Evolutionary conservation across 2,113 vertebrate genomes (phyloP).

Genomic region (Lycaon pictus): DNA sequence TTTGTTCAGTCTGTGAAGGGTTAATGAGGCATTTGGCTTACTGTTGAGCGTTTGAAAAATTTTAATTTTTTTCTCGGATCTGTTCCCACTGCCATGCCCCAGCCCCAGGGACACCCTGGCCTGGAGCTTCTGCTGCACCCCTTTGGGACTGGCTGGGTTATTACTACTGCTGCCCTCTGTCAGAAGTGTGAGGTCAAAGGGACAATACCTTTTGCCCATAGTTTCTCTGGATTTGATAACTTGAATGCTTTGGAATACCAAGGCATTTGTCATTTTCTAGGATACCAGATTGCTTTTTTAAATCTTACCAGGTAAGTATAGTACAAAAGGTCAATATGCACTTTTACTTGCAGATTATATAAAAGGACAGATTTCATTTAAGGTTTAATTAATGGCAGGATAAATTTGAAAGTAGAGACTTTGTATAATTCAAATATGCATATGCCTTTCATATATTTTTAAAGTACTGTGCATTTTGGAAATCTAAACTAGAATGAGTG

Average conservation of each 20-base stretch:
- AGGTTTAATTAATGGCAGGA: slow-evolving; percentile 40
- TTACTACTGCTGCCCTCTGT: background rate
- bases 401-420: slow-evolving; percentile 26
- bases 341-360: slow-evolving; percentile 5
- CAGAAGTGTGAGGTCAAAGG: background rate
- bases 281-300: background rate
- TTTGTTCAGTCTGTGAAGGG: background rate
- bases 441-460: slow-evolving; percentile 36
- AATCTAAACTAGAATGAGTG: slow-evolving; percentile 38
- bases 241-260: background rate
- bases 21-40: background rate
- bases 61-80: background rate
- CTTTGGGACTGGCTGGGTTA: background rate
- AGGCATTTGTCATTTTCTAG: background rate
- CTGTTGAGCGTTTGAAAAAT: background rate
- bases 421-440: background rate
- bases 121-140: background rate
- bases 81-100: background rate
- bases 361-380: slow-evolving; percentile 38
- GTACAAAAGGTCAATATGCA: background rate
- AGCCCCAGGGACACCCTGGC: background rate
- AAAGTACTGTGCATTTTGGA: slow-evolving; percentile 55
- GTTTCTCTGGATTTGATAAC: background rate
- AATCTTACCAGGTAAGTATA: background rate
- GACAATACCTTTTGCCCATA: background rate